phyloP scores from a whole-genome alignment of 2,113 vertebrate species.

The Scomber colias region DNA sequence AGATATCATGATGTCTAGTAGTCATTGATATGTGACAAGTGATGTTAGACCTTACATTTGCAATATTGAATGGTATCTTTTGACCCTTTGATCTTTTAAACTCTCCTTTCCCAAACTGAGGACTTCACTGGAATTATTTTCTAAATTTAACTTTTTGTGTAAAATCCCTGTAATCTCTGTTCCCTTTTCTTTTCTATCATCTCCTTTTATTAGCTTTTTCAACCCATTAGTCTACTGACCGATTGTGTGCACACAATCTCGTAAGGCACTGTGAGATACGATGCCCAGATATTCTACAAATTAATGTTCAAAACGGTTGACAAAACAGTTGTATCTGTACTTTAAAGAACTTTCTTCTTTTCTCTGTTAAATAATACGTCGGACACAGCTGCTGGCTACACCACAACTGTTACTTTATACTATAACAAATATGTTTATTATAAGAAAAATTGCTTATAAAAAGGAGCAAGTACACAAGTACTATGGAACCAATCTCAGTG shows the following conservation, averaged over 20 bases:
- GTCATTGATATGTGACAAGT: no score
- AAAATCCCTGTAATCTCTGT: background rate
- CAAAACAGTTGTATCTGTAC: conserved; percentile 16
- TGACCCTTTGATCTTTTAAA: no score
- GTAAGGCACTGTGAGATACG: background rate
- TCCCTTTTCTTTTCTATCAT: background rate
- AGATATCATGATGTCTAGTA: no score
- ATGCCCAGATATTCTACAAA: background rate
- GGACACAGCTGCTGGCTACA: conserved; percentile 35
- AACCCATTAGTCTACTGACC: background rate
- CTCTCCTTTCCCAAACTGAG: no score
- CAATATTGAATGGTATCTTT: no score
- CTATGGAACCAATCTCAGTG: background rate
- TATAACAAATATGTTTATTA: conserved; percentile 1
- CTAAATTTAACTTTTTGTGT: no score
- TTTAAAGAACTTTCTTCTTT: conserved; percentile 4
- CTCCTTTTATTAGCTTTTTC: background rate
- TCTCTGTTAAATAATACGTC: conserved; percentile 37
- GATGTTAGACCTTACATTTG: no score
- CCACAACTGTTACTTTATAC: conserved; percentile 7
- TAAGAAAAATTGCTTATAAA: conserved; percentile 7
- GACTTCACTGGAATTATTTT: no score
- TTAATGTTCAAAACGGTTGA: background rate
- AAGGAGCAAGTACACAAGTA: background rate
- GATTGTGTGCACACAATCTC: background rate